Conservation (phyloP, 2,113 vertebrate genomes). For the Calidris pugnax region DNA sequence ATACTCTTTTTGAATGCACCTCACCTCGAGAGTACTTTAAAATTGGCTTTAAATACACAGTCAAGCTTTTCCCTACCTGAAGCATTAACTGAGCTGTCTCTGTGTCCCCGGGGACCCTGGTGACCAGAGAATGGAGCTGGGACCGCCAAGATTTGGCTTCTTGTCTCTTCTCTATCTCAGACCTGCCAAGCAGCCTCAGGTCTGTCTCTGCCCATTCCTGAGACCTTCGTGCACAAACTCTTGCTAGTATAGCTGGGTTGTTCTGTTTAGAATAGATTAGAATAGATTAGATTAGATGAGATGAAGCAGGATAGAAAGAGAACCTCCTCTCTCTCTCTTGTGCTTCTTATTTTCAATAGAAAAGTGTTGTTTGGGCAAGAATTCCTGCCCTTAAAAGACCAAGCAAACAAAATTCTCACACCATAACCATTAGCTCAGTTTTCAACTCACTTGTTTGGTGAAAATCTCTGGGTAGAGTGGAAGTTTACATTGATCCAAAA, state of each 20-base stretch:
- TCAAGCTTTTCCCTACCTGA: background rate
- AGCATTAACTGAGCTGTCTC: background rate
- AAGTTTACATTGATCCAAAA: background rate
- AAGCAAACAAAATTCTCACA: background rate
- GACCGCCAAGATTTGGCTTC: background rate
- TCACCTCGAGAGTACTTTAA: background rate
- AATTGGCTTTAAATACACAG: background rate
- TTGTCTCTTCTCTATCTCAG: background rate
- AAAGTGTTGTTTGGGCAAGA: background rate
- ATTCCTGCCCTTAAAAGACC: background rate
- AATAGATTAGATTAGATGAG: background rate
- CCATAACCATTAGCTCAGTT: background rate
- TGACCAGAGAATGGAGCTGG: background rate
- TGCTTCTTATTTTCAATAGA: background rate
- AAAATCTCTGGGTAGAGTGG: background rate
- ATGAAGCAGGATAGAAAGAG: background rate
- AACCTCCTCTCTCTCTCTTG: background rate
- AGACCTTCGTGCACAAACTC: background rate
- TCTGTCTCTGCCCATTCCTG: background rate
- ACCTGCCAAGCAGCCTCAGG: background rate
- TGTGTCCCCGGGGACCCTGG: too few relatives aligned
- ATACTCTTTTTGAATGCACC: accelerated
- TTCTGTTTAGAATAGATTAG: background rate
- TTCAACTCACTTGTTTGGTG: background rate
- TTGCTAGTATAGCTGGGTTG: background rate